Conservation (phyloP, 37 sponge, comb jelly and placozoan species). For the Beroe forskalii region DNA sequence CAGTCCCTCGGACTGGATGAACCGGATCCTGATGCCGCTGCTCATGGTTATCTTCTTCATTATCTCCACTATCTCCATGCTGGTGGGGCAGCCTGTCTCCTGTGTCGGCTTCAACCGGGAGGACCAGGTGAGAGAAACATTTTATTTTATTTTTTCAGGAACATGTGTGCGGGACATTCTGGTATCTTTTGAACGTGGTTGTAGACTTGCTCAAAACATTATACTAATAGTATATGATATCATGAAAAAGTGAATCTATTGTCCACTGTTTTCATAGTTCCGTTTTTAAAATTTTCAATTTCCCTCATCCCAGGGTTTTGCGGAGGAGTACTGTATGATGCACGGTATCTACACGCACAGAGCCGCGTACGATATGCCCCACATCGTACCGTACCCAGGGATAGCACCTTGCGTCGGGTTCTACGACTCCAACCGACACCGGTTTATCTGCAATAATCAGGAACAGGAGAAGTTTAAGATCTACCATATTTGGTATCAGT, state of each 20-base stretch:
- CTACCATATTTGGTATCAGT: conserved; percentile 54
- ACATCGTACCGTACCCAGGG: conserved; percentile 14
- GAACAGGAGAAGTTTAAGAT: not conserved
- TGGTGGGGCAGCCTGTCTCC: conserved; percentile 9
- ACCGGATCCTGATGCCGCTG: conserved; percentile 11
- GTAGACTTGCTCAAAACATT: too few species aligned
- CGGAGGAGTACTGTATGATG: conserved; percentile 47
- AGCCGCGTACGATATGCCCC: conserved; percentile 44
- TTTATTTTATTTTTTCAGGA: too few species aligned
- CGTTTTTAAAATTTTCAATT: too few species aligned
- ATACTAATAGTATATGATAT: too few species aligned
- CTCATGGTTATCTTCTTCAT: conserved; percentile 40
- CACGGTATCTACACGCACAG: conserved; percentile 58
- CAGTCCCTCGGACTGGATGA: conserved; percentile 15
- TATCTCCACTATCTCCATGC: not conserved
- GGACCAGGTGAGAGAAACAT: too few species aligned
- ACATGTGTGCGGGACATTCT: too few species aligned
- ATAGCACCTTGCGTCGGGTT: conserved; percentile 7
- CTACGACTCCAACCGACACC: not conserved
- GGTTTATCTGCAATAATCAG: too few species aligned
- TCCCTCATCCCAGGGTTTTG: too few species aligned
- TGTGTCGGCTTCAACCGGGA: conserved; percentile 49
- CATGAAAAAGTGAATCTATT: too few species aligned
- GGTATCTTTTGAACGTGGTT: too few species aligned
- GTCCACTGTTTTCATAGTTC: too few species aligned